Conservation (phyloP, 2,797 vertebrate species). For the Enteromius trimaculatus region DNA sequence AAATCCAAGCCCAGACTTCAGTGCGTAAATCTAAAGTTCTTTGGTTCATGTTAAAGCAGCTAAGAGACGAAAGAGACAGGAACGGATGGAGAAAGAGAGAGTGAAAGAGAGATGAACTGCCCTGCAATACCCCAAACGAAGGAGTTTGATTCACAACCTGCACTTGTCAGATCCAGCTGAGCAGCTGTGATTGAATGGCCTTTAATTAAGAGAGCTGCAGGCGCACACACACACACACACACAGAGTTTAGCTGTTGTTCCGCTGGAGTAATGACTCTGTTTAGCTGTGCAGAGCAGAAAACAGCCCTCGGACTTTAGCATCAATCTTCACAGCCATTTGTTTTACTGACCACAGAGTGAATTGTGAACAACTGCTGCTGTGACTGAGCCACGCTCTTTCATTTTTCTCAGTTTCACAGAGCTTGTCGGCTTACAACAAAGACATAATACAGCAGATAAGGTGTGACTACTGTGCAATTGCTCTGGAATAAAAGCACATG, state of each 20-base stretch:
- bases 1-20: conserved; percentile 11
- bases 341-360: conserved; percentile 40
- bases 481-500: conserved; percentile 7
- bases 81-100: neutral
- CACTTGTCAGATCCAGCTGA: conserved; percentile 67
- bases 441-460: neutral
- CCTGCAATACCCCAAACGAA: conserved; percentile 60
- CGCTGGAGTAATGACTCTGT: conserved; percentile 44
- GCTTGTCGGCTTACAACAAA: conserved; percentile 12
- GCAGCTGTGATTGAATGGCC: conserved; percentile 65
- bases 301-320: conserved; percentile 35
- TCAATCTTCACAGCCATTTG: conserved; percentile 46
- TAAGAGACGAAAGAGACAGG: neutral
- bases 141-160: conserved; percentile 65
- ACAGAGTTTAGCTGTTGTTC: conserved; percentile 22
- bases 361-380: conserved; percentile 1
- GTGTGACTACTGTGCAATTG: neutral
- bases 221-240: conserved; percentile 17
- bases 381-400: neutral
- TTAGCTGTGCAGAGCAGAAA: conserved; percentile 41
- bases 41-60: conserved; percentile 28
- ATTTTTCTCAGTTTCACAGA: conserved; percentile 25
- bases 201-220: conserved; percentile 62
- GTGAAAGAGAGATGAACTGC: conserved; percentile 6
- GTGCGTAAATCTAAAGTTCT: conserved; percentile 29